Conservation (phyloP, 2,113 vertebrate genomes). For the Zosterops lateralis region DNA sequence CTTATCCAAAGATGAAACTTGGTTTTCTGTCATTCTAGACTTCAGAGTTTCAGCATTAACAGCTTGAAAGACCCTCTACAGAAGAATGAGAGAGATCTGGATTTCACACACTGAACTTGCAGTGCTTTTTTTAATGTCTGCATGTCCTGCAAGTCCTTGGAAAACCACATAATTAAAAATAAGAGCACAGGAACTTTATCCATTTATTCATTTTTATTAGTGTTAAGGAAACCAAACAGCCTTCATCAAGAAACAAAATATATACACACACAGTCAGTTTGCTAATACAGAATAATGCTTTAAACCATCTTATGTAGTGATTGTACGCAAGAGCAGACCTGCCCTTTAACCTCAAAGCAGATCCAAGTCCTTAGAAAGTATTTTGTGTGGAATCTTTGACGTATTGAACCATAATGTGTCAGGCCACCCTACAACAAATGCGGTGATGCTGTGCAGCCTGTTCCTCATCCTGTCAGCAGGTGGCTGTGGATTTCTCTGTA, state of each 20-base stretch:
- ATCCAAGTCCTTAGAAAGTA: neutral
- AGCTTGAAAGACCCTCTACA: neutral
- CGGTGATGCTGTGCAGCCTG: neutral
- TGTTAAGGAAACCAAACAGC: neutral
- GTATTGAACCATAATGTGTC: neutral
- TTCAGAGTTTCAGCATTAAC: neutral
- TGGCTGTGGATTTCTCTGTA: neutral
- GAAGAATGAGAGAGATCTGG: neutral
- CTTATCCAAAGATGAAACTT: neutral
- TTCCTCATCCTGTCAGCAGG: fast-evolving
- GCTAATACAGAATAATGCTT: neutral
- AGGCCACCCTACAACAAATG: fast-evolving
- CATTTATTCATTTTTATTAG: slow-evolving; percentile 5
- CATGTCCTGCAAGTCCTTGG: neutral
- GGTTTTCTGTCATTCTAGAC: neutral
- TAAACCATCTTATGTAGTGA: neutral
- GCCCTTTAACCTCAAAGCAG: neutral
- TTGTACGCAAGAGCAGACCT: neutral
- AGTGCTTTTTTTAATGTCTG: neutral
- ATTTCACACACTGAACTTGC: neutral
- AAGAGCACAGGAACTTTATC: neutral
- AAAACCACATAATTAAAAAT: neutral
- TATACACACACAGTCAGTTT: slow-evolving; percentile 6
- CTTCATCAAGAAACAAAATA: slow-evolving; percentile 32
- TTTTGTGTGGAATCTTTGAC: neutral